Evolutionary conservation across 2,797 vertebrate genomes (phyloP).

Genomic region (Lagodon rhomboides): DNA sequence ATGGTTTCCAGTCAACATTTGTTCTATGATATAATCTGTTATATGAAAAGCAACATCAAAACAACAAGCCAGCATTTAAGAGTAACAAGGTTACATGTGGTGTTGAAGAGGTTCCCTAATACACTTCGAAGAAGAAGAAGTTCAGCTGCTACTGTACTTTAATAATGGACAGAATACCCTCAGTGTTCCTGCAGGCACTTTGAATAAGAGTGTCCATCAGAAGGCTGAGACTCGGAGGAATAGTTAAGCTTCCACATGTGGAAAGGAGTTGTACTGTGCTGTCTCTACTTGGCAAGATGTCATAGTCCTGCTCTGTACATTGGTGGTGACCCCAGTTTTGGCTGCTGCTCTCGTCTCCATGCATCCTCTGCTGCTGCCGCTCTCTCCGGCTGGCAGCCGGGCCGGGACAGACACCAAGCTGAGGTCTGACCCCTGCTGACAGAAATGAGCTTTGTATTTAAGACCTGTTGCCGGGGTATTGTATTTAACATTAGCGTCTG

Average conservation of each 20-base stretch:
- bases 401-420: conserved; percentile 67
- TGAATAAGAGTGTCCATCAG: conserved; percentile 54
- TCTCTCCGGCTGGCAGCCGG: conserved; percentile 48
- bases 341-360: conserved; percentile 50
- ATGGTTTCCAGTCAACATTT: neutral
- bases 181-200: conserved; percentile 37
- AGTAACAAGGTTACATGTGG: conserved; percentile 8
- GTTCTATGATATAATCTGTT: neutral
- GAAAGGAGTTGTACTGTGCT: conserved; percentile 49
- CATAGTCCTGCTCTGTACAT: conserved; percentile 57
- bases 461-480: conserved; percentile 62
- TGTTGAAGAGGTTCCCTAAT: conserved; percentile 5
- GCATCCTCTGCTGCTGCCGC: conserved; percentile 51
- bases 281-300: conserved; percentile 63
- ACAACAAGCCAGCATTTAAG: neutral
- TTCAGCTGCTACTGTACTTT: conserved; percentile 65
- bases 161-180: conserved; percentile 45
- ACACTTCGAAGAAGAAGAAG: conserved; percentile 26
- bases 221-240: conserved; percentile 39
- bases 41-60: neutral
- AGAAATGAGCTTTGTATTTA: conserved; percentile 71
- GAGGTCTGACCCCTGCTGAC: conserved; percentile 84
- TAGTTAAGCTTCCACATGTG: conserved; percentile 62
- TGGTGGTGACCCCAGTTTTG: conserved; percentile 66
- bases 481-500: conserved; percentile 42